phyloP scores from a whole-genome alignment of 64 coral and sea anemone genomes.

The Trachythela sp. region DNA sequence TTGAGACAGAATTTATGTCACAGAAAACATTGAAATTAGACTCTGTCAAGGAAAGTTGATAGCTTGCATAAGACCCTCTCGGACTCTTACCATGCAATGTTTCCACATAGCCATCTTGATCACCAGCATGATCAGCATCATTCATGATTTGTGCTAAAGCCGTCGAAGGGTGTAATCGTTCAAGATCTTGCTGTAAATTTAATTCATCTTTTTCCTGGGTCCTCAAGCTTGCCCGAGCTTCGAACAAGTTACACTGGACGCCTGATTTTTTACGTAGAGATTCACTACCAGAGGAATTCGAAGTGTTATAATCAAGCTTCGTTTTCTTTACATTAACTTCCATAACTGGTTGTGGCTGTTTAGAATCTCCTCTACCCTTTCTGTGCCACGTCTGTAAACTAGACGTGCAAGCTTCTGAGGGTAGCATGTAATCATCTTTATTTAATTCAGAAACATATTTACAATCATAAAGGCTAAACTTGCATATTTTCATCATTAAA shows the following conservation, averaged over 20 bases:
- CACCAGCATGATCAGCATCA: slow-evolving; percentile 16
- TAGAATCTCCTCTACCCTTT: slow-evolving; percentile 29
- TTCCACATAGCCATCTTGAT: no score
- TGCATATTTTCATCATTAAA: slow-evolving; percentile 45
- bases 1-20: slow-evolving; percentile 2
- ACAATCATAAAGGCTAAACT: slow-evolving; percentile 37
- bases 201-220: slow-evolving; percentile 26
- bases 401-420: slow-evolving; percentile 45
- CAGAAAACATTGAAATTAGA: slow-evolving; percentile 36
- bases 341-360: slow-evolving; percentile 53
- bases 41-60: slow-evolving; percentile 32
- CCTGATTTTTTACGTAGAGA: no score
- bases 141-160: slow-evolving; percentile 29
- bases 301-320: slow-evolving; percentile 38
- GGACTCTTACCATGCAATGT: slow-evolving; percentile 38
- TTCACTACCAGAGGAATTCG: no score
- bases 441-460: slow-evolving; percentile 42
- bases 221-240: slow-evolving; percentile 28
- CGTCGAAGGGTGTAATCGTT: slow-evolving; percentile 44
- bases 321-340: slow-evolving; percentile 49
- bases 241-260: slow-evolving; percentile 35
- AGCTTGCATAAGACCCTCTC: slow-evolving; percentile 18
- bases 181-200: slow-evolving; percentile 17
- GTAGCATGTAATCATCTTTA: slow-evolving; percentile 46
- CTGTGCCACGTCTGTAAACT: slow-evolving; percentile 47